Conservation (phyloP, 1,140 invertebrate species). For the Brachionus asplanchnoidis region DNA sequence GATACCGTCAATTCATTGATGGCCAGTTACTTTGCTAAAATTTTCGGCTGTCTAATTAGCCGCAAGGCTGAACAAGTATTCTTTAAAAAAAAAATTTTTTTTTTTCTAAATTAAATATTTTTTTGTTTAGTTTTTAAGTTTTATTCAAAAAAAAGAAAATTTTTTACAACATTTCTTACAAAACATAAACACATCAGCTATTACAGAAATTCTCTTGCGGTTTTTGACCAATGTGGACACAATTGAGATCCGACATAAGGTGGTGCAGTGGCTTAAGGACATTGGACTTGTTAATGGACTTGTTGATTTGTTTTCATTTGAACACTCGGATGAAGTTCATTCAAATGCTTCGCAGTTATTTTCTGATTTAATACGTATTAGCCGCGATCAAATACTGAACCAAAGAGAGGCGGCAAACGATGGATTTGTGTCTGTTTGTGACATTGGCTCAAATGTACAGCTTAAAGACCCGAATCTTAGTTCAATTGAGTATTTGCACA, state of each 20-base stretch:
- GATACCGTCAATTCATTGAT: constrained; percentile 83
- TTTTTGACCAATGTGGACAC: constrained; percentile 78
- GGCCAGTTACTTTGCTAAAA: constrained; percentile 91
- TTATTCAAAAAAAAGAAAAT: constrained; percentile 75
- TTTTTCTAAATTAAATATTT: not conserved
- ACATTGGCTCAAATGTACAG: not conserved
- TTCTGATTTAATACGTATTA: constrained; percentile 71
- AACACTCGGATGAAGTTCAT: constrained; percentile 60
- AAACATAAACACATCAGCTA: constrained; percentile 86
- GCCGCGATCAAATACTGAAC: constrained; percentile 62
- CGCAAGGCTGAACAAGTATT: constrained; percentile 71
- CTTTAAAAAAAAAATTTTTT: constrained; percentile 21
- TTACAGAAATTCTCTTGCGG: constrained; percentile 85
- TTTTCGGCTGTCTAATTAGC: constrained; percentile 76
- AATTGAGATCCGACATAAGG: constrained; percentile 69
- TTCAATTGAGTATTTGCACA: not conserved
- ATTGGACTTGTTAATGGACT: not conserved
- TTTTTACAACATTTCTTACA: constrained; percentile 77
- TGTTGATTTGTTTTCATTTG: not conserved
- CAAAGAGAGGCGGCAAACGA: constrained; percentile 62
- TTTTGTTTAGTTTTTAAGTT: constrained; percentile 72
- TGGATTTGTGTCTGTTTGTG: constrained; percentile 44
- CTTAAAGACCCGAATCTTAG: not conserved
- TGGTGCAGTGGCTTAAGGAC: constrained; percentile 62
- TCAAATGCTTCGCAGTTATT: constrained; percentile 74